Evolutionary conservation across 1,140 invertebrate genomes (phyloP), one percentile per base, ranked within the genome.

Genomic region (Drosophila chauvacae): DNA sequence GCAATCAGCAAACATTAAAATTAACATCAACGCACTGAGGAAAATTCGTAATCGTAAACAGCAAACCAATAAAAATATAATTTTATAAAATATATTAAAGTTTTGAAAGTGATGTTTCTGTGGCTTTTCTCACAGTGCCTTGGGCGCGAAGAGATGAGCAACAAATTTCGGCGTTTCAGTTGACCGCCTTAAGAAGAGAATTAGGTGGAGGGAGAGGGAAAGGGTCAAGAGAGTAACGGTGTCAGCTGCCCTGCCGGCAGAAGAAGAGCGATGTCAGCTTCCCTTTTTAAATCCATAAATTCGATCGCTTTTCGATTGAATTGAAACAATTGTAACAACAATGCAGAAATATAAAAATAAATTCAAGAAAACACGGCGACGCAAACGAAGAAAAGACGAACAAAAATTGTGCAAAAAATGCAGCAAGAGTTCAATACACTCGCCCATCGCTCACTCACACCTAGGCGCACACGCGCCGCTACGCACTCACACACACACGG

Each of bases 371-470:
- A 63, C 26, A 5, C 26, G 4, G 4, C 26, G 26, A 80, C 35
- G 58, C 59, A 70, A 69, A 55, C 69, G 55, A 35, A 45, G 51
- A 71, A 45, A 71, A 78, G 44, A 41, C 57, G 51, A 39, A 87
- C 28, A 60, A 62, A 79, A 72, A 88, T 83, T 83, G 80, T 80
- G 80, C 83, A 87, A 87, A 88, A 87, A 87, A 55, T 84, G 84
- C 84, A 87, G 85, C 61, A 88, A 88, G 81, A 88, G 84, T 88
- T 88, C 85, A 88, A 90, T 88, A 88, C 80, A 90, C 84, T 78
- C 69, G 23, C 53, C 60, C 59, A 66, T 55, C 35, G 53, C 65
- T 79, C 57, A 71, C 70, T 45, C 50, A 14, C n/a, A 73, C 77
- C 53, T 39, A 80, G 50, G 63, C 72, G 51, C 51, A 70, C 78